Percentiles rank a stretch among this genome's conserved stretches.
Evolutionary conservation across 2,797 vertebrate species (phyloP).

Genomic region (Hoplostethus mediterraneus): DNA sequence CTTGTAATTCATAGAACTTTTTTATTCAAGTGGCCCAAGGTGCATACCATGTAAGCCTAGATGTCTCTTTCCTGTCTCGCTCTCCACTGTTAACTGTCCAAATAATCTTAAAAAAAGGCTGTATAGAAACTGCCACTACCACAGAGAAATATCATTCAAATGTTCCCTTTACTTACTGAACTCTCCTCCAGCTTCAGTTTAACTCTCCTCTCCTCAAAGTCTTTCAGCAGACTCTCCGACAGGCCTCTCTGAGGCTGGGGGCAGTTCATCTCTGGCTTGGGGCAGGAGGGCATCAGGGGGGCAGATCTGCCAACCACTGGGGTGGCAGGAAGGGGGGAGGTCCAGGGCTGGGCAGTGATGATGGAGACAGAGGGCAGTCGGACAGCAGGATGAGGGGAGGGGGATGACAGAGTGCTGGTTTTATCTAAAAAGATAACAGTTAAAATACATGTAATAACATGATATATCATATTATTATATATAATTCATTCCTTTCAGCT

Average conservation of each 20-base stretch:
- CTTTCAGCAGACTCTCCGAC: conserved; percentile 76
- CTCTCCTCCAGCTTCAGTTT: conserved; percentile 78
- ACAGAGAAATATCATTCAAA: too few species aligned
- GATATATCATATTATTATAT: too few species aligned
- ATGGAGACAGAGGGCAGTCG: conserved; percentile 65
- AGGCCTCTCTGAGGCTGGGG: conserved; percentile 61
- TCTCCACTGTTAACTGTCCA: too few species aligned
- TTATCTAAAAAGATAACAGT: conserved; percentile 53
- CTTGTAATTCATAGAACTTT: too few species aligned
- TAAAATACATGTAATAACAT: background rate
- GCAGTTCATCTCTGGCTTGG: background rate
- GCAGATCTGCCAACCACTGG: too few species aligned
- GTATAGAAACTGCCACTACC: too few species aligned
- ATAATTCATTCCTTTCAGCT: too few species aligned
- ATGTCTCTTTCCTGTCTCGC: too few species aligned
- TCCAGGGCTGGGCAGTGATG: conserved; percentile 76
- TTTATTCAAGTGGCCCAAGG: too few species aligned
- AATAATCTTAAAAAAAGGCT: too few species aligned
- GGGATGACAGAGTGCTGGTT: conserved; percentile 9
- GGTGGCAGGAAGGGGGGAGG: background rate
- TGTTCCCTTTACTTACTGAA: conserved; percentile 67
- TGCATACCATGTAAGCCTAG: too few species aligned
- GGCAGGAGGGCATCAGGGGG: background rate
- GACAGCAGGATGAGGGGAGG: conserved; percentile 23
- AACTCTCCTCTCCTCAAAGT: conserved; percentile 75